phyloP scores from a whole-genome alignment of 2,113 vertebrate genomes.

The Thalassarche chlororhynchos region DNA sequence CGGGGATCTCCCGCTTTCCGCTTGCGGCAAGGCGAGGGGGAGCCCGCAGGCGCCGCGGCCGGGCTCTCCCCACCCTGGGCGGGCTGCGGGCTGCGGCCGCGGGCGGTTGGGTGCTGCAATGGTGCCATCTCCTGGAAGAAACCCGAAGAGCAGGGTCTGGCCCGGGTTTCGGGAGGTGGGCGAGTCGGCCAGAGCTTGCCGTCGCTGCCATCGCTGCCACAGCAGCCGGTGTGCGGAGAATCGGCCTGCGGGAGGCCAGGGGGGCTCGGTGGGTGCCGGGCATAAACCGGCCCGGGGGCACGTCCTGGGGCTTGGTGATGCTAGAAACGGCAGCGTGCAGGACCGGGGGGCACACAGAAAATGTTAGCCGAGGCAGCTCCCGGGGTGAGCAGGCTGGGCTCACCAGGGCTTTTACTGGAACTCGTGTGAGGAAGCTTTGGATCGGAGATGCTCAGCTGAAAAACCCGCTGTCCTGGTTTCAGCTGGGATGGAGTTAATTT shows the following conservation, averaged over 20 bases:
- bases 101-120: neutral
- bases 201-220: neutral
- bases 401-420: neutral
- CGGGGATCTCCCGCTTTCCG: fast-evolving
- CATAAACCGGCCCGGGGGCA: neutral
- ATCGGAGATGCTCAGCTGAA: neutral
- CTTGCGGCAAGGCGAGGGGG: fast-evolving
- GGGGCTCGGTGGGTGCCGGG: neutral
- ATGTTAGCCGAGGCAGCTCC: neutral
- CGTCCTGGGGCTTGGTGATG: neutral
- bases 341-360: fast-evolving
- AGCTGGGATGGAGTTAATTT: too few species aligned
- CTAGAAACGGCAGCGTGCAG: too few species aligned
- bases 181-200: fast-evolving
- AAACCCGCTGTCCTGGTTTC: neutral
- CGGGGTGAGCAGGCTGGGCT: neutral
- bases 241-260: neutral
- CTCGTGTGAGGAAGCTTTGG: neutral
- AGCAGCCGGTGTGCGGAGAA: neutral
- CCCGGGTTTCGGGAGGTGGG: too few species aligned
- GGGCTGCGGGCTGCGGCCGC: neutral
- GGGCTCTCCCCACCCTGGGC: neutral
- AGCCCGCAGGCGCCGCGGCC: neutral
- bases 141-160: neutral
- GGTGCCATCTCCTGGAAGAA: slow-evolving; percentile 56